Base-by-base conservation (phyloP, 2,113 vertebrate species). In the Neogale vison region DNA sequence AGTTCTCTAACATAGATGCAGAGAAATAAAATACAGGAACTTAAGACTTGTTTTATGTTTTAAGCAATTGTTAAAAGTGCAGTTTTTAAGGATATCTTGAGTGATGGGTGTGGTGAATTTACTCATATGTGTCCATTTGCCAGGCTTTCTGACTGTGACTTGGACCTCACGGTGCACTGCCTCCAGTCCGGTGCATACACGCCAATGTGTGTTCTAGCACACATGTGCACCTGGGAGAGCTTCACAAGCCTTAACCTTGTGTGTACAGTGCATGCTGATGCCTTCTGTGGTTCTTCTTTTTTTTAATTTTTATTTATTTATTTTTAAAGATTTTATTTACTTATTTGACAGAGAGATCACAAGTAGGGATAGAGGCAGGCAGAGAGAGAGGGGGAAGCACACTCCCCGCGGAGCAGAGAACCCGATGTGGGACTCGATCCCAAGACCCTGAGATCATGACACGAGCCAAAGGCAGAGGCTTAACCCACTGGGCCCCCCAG, bases 171-270 rank as follows among this genome's bases (percentile, higher is more conserved):
- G 77, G 61, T 57, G 7, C 10, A 2, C 31, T 29, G 23, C 36
- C 42, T 24, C 39, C 52, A 14, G 1, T n/a, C 39, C 20, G 7
- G 26, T 39, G 10, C 42, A 42, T 13, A 21, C 12, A 0, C 18
- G 26, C 6, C 26, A 4, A 24, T 6, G 15, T 18, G 50, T 24
- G 3, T 72, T 10, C 26, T 9, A 9, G 36, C 23, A 3, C n/a
- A 10, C 4, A 3, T 14, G 39, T 55, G 85, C 55, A 2, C 20
- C 65, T 67, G 57, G 26, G 7, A 9, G 50, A 61, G 18, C 36
- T 18, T 18, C 47, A 9, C 39, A 18, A 0, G 36, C 3, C 45
- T 4, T 17, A 8, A 13, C 3, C 18, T 26, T 6, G 1, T 17
- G 0, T 59, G 29, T 2, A 3, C 59, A 7, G 24, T 6, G n/a